Evolutionary conservation across 2,797 vertebrate species (phyloP), one percentile per base, ranked within the genome.

Genomic region (Galago senegalensis): DNA sequence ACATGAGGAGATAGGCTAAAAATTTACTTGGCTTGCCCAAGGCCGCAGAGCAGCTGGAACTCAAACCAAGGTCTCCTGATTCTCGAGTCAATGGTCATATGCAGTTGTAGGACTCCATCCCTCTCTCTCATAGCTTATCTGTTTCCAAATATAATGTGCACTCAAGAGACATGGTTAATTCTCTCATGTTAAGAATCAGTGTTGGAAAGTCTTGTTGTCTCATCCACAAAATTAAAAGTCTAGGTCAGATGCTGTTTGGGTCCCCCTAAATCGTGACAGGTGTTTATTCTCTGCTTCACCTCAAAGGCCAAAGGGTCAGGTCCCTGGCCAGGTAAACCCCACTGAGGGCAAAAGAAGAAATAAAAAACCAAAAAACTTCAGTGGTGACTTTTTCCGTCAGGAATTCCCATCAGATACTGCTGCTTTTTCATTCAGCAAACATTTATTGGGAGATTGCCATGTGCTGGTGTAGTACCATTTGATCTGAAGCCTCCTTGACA

Each of bases 161-260:
- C 60, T 46, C 65, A 23, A 76, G 43, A 37, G 34, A 73, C 3
- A 8, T 11, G 7, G 53, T 34, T 67, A 40, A 76, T 46, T 89
- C 20, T 53, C 49, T 53, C 14, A 4, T 53, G 49, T 53, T 53
- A 53, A 4, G 23, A 29, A 12, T 37, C 49, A 75, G 34, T 89
- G 31, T 20, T 65, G 69, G 13, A 43, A 65, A 83, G 31, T 80
- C n/a, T 46, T 87, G 1, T 90, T 56, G 96, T 77, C 67, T 96
- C 4, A 88, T 10, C 34, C 69, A 69, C 67, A 92, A 91, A 84
- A 60, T 60, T 53, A 89, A 27, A 61, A 91, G n/a, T 21, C 83
- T 82, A 80, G 70, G 37, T 9, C 80, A 86, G 70, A 53, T n/a
- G 27, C 72, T 60, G 31, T 85, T 40, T 69, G 53, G 77, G 31